Base-by-base conservation (phyloP, 2,797 vertebrate genomes). In the Macroramphosus scolopax region DNA sequence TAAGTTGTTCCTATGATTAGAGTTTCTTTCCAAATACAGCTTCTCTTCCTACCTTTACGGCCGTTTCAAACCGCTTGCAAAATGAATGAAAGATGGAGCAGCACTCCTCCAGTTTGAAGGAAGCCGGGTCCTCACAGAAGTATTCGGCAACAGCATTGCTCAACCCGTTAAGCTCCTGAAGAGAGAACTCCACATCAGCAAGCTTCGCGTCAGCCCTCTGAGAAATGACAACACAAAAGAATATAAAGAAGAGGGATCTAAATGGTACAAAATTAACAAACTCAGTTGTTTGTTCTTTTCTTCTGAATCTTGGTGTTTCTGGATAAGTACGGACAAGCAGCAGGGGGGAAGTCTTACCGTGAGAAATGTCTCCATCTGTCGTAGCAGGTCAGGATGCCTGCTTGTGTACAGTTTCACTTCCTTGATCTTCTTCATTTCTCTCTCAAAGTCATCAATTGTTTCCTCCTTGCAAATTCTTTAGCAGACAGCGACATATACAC, bases 61-160 rank as follows among this genome's bases (percentile, higher is more conserved):
- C 91, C 0, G 48, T 71, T 2, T 85, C 75, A 63, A 94, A 92
- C 48, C 87, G 88, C 38, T 87, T 86, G 52, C 89, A 89, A 46
- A 94, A 94, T 2, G 83, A 88, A 50, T 88, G 74, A 57, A 93
- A 92, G 65, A 92, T 83, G 34, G 82, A 82, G 57, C 90, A 92
- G 76, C 91, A 91, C 57, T 92, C 91, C 13, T 91, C 88, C 52
- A 94, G 69, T 34, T 83, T 87, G 64, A 93, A 92, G 6, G 67
- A 48, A 1, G 61, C 42, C 1, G 89, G 81, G 16, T 93, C 92
- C 72, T 94, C 91, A 54, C 92, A 93, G 74, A 91, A 91, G 53
- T 77, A 94, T 47, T 92, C 90, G 0, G 88, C 89, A 1, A 93
- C 84, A 1, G 80, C 37, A 0, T 48, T 16, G 3, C 75, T 86